Percentiles rank a stretch among this genome's conserved stretches.
phyloP scores from a whole-genome alignment of 2,888 invertebrate genomes.

The Dioctria linearis region DNA sequence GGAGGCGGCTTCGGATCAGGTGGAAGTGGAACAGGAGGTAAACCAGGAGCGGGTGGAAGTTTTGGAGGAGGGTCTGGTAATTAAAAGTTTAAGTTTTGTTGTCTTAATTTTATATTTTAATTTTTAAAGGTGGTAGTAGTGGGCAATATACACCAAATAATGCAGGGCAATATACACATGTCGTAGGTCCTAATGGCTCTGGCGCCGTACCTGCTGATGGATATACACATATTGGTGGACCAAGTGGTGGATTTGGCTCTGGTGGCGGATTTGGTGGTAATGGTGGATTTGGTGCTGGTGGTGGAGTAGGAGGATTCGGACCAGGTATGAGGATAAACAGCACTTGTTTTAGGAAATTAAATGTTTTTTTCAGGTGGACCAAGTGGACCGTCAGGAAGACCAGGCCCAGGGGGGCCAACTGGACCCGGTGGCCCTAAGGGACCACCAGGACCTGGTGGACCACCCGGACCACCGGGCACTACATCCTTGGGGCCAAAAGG shows the following conservation, averaged over 20 bases:
- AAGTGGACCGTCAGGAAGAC: slow-evolving; percentile 75
- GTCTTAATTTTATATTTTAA: too few species aligned
- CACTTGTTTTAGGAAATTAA: background rate
- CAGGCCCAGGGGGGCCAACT: slow-evolving; percentile 74
- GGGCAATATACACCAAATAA: slow-evolving; percentile 55
- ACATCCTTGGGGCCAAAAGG: slow-evolving; percentile 66
- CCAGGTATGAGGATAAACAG: slow-evolving; percentile 23
- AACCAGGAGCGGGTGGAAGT: slow-evolving; percentile 25
- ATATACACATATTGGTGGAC: slow-evolving; percentile 51
- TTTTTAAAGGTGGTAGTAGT: background rate
- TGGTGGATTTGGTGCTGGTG: slow-evolving; percentile 47
- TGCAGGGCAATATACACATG: slow-evolving; percentile 57
- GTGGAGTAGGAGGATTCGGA: slow-evolving; percentile 65
- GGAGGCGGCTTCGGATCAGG: slow-evolving; percentile 39
- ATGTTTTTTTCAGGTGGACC: slow-evolving; percentile 34
- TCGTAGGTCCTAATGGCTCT: slow-evolving; percentile 60
- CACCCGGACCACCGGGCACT: slow-evolving; percentile 79
- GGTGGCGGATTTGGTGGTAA: slow-evolving; percentile 56
- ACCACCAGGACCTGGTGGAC: slow-evolving; percentile 74
- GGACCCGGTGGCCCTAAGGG: slow-evolving; percentile 82
- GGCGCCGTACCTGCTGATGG: slow-evolving; percentile 51
- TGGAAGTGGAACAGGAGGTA: background rate
- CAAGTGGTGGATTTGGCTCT: slow-evolving; percentile 55
- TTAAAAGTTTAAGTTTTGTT: background rate
- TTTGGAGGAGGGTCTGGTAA: slow-evolving; percentile 25